phyloP scores from a whole-genome alignment of 2,888 invertebrate genomes.

The Neelides folsomi region DNA sequence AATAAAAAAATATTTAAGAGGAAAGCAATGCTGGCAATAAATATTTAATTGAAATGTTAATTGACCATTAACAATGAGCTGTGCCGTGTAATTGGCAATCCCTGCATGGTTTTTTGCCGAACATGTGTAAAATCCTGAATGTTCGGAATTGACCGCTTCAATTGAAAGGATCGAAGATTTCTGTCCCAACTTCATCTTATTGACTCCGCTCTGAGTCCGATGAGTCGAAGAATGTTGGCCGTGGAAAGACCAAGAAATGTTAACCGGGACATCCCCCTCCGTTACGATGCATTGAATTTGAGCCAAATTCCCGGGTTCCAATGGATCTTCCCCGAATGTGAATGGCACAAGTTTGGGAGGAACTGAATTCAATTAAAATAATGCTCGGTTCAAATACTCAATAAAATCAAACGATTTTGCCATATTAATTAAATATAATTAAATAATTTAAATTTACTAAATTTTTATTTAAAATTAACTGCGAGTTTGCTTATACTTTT shows the following conservation, averaged over 20 bases:
- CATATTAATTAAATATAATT: too few species aligned
- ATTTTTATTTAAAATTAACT: too few species aligned
- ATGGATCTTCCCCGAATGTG: conserved; percentile 31
- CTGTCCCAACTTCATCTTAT: conserved; percentile 38
- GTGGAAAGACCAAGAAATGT: conserved; percentile 48
- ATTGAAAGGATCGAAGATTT: conserved; percentile 55
- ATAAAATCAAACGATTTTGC: too few species aligned
- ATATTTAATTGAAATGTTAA: not conserved
- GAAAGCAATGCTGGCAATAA: too few species aligned
- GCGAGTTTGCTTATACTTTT: too few species aligned
- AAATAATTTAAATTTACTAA: not conserved
- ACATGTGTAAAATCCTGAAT: conserved; percentile 63
- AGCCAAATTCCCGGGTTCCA: conserved; percentile 33
- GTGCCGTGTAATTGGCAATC: conserved; percentile 50
- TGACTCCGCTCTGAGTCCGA: conserved; percentile 24
- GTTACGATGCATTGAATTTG: conserved; percentile 34
- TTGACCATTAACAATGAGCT: conserved; percentile 46
- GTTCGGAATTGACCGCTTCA: conserved; percentile 53
- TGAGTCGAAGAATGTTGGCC: conserved; percentile 40
- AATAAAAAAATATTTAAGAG: too few species aligned
- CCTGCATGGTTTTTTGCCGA: conserved; percentile 59
- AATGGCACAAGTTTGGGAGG: conserved; percentile 35
- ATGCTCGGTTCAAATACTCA: too few species aligned
- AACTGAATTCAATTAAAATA: conserved; percentile 23
- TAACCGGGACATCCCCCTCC: conserved; percentile 39